Percentiles rank a stretch among this genome's conserved stretches.
These are phyloP conservation scores for Lateolabrax maculatus DNA, from an alignment of 2,797 vertebrate genomes.

Conservation along the genomic window DNA sequence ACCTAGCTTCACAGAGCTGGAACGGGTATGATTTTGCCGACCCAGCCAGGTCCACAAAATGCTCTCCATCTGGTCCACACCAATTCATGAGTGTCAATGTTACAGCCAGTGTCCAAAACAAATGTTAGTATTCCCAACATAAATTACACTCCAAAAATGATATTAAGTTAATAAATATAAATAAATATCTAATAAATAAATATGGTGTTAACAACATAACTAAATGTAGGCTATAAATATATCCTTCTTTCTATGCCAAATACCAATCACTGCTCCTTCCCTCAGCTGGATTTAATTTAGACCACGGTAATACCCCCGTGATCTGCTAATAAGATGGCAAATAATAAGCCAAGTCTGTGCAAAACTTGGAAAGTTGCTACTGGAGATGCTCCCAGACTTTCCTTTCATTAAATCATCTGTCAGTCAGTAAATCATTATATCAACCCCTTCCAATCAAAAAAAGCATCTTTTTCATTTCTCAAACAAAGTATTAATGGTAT, in stretches of 20 bases:
- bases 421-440: not conserved
- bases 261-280: conserved; percentile 15
- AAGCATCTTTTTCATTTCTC: not conserved
- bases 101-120: no score
- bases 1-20: no score
- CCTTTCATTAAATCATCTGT: not conserved
- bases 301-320: conserved; percentile 27
- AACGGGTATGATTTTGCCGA: no score
- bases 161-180: no score
- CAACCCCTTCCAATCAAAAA: not conserved
- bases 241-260: conserved; percentile 37
- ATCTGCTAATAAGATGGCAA: conserved; percentile 30
- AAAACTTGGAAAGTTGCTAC: conserved; percentile 40
- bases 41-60: no score
- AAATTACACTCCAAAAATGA: no score
- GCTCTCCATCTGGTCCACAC: no score
- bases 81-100: no score
- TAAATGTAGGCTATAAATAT: conserved; percentile 58
- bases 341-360: conserved; percentile 31
- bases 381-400: conserved; percentile 26
- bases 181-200: no score
- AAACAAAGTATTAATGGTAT: conserved; percentile 1
- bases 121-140: no score
- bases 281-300: conserved; percentile 53
- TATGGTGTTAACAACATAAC: conserved; percentile 26